A percentile compares a stretch with the other conserved stretches of the same genome.
These are phyloP conservation scores for Chelonus formosanus DNA, from an alignment of 2,888 invertebrate genomes.

Conservation along the genomic window DNA sequence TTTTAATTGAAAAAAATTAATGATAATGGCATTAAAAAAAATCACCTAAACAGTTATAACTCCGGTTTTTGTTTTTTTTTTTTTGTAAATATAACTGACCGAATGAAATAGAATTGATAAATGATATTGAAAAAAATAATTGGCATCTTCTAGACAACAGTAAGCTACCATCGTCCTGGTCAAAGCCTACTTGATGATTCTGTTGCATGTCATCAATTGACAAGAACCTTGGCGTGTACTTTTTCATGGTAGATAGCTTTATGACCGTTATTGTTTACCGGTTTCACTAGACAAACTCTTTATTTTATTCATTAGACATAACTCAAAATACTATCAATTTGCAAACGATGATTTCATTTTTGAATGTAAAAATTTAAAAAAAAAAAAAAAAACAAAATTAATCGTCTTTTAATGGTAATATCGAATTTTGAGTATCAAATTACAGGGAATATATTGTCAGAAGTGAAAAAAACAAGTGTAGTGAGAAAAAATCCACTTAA, in stretches of 20 bases:
- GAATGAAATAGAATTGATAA: no score
- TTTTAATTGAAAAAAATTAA: not conserved
- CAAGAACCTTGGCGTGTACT: conserved; percentile 41
- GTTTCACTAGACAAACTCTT: conserved; percentile 28
- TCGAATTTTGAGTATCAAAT: no score
- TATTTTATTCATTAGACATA: conserved; percentile 26
- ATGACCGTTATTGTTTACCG: conserved; percentile 49
- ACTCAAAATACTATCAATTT: not conserved
- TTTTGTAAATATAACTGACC: no score
- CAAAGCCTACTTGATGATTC: conserved; percentile 11
- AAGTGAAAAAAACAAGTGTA: no score
- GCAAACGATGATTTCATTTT: no score
- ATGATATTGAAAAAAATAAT: no score
- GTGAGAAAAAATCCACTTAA: no score
- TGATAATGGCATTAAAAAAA: not conserved
- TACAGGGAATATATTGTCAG: no score
- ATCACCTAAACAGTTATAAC: no score
- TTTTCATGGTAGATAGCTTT: conserved; percentile 51
- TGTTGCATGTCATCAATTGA: conserved; percentile 35
- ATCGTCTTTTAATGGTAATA: no score
- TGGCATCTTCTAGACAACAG: conserved; percentile 2
- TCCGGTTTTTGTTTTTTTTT: no score
- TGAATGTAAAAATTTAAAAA: not conserved
- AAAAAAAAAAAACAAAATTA: no score
- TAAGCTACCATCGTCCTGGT: conserved; percentile 7